These are phyloP conservation scores for Dryobates pubescens DNA, from an alignment of 2,797 vertebrate species.

Conservation along the genomic window DNA sequence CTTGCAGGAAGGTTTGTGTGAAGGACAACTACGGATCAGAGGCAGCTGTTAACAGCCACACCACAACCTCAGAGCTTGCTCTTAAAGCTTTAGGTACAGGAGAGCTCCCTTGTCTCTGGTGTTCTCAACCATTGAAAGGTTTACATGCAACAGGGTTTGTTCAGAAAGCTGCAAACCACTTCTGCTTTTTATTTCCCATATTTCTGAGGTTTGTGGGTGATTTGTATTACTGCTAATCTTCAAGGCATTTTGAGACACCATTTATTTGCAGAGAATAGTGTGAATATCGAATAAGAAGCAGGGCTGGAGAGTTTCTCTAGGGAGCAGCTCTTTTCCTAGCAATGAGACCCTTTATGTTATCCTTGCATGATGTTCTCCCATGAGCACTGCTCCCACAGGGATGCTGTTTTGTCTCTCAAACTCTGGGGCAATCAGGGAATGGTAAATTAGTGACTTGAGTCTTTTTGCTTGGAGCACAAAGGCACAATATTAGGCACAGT, in stretches of 20 bases:
- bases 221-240: not conserved
- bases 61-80: accelerated
- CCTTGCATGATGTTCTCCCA: not conserved
- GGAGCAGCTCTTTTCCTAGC: constrained; percentile 2
- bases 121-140: not conserved
- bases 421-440: not conserved
- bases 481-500: not conserved
- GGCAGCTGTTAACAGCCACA: not conserved
- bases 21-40: not conserved
- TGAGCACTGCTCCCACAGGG: not conserved
- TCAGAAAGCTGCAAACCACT: not conserved
- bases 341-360: not conserved
- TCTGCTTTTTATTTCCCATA: not conserved
- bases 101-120: not conserved
- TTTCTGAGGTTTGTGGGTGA: not conserved
- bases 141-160: not conserved
- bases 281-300: not conserved
- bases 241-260: not conserved
- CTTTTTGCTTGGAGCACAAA: not conserved
- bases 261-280: not conserved
- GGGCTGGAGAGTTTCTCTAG: not conserved
- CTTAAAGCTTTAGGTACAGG: not conserved
- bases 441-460: not conserved
- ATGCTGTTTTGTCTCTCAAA: not conserved
- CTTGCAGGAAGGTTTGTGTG: not conserved